Evolutionary conservation across 2,113 vertebrate genomes (phyloP).

Genomic region (Bubalus kerabau): DNA sequence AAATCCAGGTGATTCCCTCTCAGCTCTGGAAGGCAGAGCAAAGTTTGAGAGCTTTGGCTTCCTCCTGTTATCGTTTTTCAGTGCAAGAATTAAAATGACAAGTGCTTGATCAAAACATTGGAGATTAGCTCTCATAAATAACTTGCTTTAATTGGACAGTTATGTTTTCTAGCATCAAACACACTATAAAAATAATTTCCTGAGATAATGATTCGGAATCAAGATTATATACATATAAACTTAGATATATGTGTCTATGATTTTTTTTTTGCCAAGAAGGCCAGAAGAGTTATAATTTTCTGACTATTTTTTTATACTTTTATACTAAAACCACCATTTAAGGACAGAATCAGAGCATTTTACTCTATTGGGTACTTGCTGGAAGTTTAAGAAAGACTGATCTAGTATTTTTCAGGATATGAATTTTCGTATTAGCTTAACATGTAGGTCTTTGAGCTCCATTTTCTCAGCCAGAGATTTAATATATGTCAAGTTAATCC

Average conservation of each 20-base stretch:
- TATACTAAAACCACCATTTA: background rate
- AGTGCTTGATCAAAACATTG: background rate
- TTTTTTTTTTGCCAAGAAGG: background rate
- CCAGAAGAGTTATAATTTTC: background rate
- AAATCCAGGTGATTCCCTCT: background rate
- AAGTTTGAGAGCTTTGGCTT: background rate
- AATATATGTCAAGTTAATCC: background rate
- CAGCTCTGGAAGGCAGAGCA: background rate
- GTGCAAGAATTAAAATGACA: background rate
- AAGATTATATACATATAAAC: background rate
- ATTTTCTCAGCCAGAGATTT: background rate
- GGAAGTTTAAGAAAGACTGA: background rate
- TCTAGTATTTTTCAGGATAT: background rate
- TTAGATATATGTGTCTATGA: background rate
- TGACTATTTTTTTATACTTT: background rate
- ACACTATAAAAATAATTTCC: conserved; percentile 25
- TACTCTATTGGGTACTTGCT: background rate
- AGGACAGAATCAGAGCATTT: background rate
- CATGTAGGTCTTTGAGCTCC: background rate
- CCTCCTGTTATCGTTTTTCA: background rate
- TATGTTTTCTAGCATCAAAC: background rate
- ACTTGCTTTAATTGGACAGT: background rate
- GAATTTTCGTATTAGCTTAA: background rate
- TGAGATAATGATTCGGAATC: background rate
- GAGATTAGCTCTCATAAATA: background rate